phyloP scores from a whole-genome alignment of 2,797 vertebrate species.

The Phataginus tetradactyla region DNA sequence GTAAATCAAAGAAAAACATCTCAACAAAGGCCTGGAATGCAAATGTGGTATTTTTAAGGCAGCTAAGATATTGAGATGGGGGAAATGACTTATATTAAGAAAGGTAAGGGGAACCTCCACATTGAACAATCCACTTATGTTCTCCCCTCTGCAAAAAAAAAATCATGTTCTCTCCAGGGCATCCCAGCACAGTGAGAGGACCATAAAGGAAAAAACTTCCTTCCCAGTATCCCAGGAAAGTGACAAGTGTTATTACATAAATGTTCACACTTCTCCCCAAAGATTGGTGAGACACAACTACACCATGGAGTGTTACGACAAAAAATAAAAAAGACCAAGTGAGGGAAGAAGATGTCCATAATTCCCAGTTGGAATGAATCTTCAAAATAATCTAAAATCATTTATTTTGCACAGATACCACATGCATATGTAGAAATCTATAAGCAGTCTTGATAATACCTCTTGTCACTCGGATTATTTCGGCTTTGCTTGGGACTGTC shows the following conservation, averaged over 20 bases:
- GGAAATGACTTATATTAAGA: not conserved
- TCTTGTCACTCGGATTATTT: conserved; percentile 10
- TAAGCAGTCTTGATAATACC: not conserved
- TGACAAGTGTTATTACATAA: not conserved
- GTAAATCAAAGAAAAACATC: conserved; percentile 12
- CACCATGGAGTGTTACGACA: not conserved
- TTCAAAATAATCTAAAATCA: not conserved
- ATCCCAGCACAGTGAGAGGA: not conserved
- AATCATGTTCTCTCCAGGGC: not conserved
- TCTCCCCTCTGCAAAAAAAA: not conserved
- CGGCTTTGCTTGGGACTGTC: not conserved
- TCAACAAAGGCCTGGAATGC: not conserved
- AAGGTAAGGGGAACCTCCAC: not conserved
- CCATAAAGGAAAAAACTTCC: conserved; percentile 1
- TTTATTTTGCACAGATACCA: not conserved
- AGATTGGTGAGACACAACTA: not conserved
- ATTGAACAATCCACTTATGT: not conserved
- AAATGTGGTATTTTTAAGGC: conserved; percentile 4
- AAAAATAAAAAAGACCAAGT: not conserved
- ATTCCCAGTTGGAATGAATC: not conserved
- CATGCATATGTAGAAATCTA: not conserved
- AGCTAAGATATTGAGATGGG: not conserved
- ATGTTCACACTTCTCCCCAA: not conserved
- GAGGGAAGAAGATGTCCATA: not conserved
- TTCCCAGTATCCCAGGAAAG: not conserved